phyloP scores from a whole-genome alignment of 2,113 vertebrate genomes.

The Psophia crepitans region DNA sequence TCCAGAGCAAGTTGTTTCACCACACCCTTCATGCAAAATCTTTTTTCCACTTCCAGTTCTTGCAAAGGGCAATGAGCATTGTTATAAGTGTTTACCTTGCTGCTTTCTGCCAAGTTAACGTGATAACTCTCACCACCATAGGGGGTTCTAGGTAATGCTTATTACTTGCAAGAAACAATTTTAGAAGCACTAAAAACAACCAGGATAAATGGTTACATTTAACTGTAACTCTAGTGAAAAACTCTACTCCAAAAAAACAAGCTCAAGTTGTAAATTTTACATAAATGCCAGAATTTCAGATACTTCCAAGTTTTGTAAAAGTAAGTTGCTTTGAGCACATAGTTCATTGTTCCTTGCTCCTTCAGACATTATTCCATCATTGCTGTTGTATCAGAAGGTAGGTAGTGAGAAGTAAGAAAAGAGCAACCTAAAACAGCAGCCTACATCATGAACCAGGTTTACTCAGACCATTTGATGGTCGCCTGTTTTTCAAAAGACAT shows the following conservation, averaged over 20 bases:
- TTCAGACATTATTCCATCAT: neutral
- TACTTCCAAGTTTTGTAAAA: neutral
- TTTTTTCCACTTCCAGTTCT: neutral
- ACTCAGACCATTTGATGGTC: accelerated
- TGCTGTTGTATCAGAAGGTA: neutral
- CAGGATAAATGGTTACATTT: neutral
- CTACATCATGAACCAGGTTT: accelerated
- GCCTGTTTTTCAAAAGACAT: neutral
- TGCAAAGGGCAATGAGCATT: neutral
- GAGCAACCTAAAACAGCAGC: neutral
- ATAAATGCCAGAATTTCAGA: neutral
- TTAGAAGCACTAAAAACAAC: neutral
- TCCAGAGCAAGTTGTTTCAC: neutral
- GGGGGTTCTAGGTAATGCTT: neutral
- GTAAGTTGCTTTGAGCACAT: accelerated
- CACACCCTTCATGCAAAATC: neutral
- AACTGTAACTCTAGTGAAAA: neutral
- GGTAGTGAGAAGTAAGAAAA: neutral
- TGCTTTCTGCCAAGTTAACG: neutral
- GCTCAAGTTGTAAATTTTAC: neutral
- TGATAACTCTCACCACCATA: neutral
- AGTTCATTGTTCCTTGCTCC: neutral
- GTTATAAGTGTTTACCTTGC: neutral
- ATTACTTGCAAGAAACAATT: neutral
- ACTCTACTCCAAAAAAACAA: neutral